Evolutionary conservation across 2,113 vertebrate species (phyloP).

Genomic region (Micronycteris hirsuta): DNA sequence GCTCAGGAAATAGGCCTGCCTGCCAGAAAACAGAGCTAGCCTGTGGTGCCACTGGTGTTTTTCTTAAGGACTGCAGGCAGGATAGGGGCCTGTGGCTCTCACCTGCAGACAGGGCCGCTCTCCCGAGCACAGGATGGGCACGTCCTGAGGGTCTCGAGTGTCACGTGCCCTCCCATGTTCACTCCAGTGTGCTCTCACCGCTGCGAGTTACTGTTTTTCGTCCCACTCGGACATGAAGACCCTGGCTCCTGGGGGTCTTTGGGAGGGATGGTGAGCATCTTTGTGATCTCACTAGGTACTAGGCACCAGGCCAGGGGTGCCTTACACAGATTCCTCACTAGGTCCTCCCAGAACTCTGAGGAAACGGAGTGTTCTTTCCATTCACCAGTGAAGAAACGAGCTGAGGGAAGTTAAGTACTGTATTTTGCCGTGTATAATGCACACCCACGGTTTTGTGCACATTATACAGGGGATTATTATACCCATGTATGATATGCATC

Average conservation of each 20-base stretch:
- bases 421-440: too few species aligned
- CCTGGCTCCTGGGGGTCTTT: background rate
- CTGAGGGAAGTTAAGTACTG: background rate
- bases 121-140: too few species aligned
- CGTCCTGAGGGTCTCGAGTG: accelerated
- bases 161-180: too few species aligned
- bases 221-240: too few species aligned
- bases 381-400: background rate
- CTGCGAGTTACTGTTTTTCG: accelerated
- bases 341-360: background rate
- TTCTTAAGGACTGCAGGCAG: background rate
- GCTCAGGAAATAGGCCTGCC: too few species aligned
- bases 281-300: background rate
- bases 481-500: too few species aligned
- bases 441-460: too few species aligned
- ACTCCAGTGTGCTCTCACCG: accelerated
- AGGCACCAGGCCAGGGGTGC: background rate
- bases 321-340: background rate
- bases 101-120: too few species aligned
- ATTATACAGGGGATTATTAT: too few species aligned
- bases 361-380: background rate
- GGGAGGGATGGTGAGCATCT: background rate
- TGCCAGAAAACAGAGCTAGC: background rate
- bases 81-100: background rate
- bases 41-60: accelerated